Percentiles rank a stretch among this genome's conserved stretches.
Conservation (phyloP, 2,113 vertebrate genomes). For the Vulpes lagopus region DNA sequence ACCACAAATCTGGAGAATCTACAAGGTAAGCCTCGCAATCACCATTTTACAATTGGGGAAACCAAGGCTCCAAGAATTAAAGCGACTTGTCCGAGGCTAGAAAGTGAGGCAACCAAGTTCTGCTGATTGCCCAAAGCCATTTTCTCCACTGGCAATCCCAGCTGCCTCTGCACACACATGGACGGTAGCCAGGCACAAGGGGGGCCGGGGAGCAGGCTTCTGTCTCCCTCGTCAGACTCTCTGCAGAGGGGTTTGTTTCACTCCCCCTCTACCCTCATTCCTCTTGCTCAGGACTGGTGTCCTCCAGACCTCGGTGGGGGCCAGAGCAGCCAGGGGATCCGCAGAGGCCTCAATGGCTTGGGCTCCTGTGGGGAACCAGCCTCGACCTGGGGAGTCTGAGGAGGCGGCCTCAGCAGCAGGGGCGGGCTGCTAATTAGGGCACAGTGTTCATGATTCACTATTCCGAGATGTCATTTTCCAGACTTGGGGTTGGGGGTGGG, state of each 20-base stretch:
- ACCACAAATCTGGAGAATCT: background rate
- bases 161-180: background rate
- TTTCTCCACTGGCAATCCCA: background rate
- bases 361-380: background rate
- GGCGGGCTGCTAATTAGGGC: slow-evolving; percentile 88
- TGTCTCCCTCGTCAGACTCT: background rate
- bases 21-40: background rate
- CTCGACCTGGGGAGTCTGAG: slow-evolving; percentile 29
- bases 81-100: background rate
- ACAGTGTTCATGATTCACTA: slow-evolving; percentile 86
- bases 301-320: background rate
- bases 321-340: background rate
- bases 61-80: background rate
- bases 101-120: background rate
- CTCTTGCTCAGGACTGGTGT: background rate
- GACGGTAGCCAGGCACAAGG: background rate
- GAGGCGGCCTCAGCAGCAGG: slow-evolving; percentile 33
- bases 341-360: background rate
- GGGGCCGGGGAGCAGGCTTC: background rate
- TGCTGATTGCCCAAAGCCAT: background rate
- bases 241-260: background rate
- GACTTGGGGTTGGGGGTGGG: slow-evolving; percentile 75
- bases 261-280: background rate
- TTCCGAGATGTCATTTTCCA: slow-evolving; percentile 87
- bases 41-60: background rate